Conservation (phyloP, 2,888 invertebrate species). For the Lumbricus terrestris region DNA sequence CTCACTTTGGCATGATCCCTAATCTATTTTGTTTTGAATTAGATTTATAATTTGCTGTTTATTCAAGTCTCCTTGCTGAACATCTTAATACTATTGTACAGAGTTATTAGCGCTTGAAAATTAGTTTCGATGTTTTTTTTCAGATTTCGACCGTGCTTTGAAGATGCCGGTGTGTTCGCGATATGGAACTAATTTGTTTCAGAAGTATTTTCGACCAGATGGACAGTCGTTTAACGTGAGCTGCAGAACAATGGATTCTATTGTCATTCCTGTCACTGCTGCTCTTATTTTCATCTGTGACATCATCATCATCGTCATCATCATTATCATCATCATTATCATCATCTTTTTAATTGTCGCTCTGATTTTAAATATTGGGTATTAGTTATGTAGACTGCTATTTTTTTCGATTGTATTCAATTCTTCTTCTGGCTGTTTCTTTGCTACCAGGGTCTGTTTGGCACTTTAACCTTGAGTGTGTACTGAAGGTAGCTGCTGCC, state of each 20-base stretch:
- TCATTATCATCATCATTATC: background rate
- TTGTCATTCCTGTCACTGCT: background rate
- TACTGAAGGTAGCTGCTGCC: no score
- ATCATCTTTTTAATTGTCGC: background rate
- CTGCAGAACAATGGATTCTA: background rate
- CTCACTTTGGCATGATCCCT: no score
- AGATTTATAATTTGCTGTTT: no score
- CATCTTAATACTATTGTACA: background rate
- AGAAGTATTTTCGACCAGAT: conserved; percentile 48
- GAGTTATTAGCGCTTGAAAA: background rate
- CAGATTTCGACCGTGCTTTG: conserved; percentile 51
- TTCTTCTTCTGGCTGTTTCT: background rate
- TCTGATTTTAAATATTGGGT: background rate
- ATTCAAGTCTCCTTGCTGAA: no score
- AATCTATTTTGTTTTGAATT: no score
- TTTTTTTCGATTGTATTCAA: background rate
- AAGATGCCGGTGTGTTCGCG: conserved; percentile 54
- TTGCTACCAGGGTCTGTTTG: background rate
- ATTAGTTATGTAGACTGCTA: background rate
- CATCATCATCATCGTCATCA: background rate
- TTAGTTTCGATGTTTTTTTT: background rate
- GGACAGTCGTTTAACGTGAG: conserved; percentile 57
- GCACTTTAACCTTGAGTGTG: no score
- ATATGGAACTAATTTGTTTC: conserved; percentile 52
- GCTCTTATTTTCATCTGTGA: background rate